Conservation (phyloP, 1,140 invertebrate species). For the Yoshiicerus persimilis region DNA sequence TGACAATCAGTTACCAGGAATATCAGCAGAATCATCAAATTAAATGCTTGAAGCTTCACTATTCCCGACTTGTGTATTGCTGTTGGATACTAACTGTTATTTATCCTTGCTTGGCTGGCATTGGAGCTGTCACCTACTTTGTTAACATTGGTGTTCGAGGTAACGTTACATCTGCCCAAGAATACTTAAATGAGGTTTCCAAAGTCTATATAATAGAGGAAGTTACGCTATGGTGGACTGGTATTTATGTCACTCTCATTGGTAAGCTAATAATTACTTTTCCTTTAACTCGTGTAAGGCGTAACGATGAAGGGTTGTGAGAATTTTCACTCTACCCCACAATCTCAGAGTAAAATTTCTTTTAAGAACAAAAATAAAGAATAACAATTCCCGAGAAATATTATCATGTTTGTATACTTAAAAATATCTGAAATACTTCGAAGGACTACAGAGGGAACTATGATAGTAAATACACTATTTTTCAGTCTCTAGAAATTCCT, state of each 20-base stretch:
- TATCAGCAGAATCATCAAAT: neutral
- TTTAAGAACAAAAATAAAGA: too few species aligned
- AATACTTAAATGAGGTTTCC: conserved; percentile 7
- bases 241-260: neutral
- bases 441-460: too few species aligned
- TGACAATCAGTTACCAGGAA: neutral
- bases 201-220: conserved; percentile 29
- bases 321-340: too few species aligned
- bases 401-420: too few species aligned
- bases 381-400: too few species aligned
- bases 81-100: neutral
- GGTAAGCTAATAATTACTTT: neutral
- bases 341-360: too few species aligned
- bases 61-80: neutral
- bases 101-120: neutral
- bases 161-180: neutral
- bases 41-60: neutral
- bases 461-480: too few species aligned
- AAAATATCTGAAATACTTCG: too few species aligned
- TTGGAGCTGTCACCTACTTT: conserved; percentile 32
- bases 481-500: too few species aligned
- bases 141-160: neutral
- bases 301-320: too few species aligned
- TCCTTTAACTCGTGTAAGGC: too few species aligned
- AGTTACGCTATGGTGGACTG: neutral